Base-by-base conservation (phyloP, 2,113 vertebrate genomes). In the Pheucticus melanocephalus region DNA sequence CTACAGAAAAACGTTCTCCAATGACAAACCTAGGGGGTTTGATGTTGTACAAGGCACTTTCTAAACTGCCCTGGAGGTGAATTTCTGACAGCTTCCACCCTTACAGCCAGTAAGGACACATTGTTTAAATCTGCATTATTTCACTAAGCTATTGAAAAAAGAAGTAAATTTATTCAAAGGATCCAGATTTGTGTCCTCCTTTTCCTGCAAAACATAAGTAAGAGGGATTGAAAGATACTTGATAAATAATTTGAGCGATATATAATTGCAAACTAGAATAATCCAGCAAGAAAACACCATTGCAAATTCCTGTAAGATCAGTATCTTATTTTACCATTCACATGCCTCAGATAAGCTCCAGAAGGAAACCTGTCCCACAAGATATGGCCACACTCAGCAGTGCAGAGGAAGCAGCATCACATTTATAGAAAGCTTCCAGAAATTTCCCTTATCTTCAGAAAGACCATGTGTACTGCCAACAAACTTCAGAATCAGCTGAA, bases 121-220 rank as follows among this genome's bases (percentile, higher is more conserved):
- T 80, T 86, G 85, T 57, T 87, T 83, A 94, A 90, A 90, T 80
- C 68, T 80, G 50, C 72, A 90, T 73, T 39, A 30, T 90, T 93
- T 80, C 76, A 86, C 20, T 63, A 61, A 93, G n/a, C 33, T 93
- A 73, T 9, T 42, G 79, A 69, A 83, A 86, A 94, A 18, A 94
- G 80, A 88, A 33, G 54, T 16, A 88, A 90, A 94, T 93, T 83
- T 92, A 88, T 96, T 86, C 82, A 66, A 83, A 70, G 27, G 16
- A 81, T 81, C 45, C 59, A 88, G 59, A 73, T 83, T 77, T 93
- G 63, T 79, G 33, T 60, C 69, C 82, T 86, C 35, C 16, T 84
- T 75, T 88, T 76, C 50, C 71, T 70, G 28, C 39, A 90, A 73
- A 92, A 75, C 33, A 31, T 61, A 66, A 86, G 31, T 4, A 3